These are phyloP conservation scores for Cabera pusaria DNA, from an alignment of 2,888 invertebrate genomes.

Conservation along the genomic window DNA sequence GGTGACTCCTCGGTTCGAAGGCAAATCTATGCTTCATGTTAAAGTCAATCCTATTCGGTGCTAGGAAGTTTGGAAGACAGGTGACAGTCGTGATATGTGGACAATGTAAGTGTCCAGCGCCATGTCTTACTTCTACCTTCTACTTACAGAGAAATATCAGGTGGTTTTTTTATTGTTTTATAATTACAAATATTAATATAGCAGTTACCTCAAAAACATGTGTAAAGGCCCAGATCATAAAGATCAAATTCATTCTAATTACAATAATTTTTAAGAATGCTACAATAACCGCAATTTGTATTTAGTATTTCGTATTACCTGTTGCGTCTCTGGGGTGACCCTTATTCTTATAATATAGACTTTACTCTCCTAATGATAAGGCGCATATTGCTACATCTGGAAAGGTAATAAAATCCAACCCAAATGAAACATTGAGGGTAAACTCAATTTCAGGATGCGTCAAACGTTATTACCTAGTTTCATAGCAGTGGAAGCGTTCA, in stretches of 20 bases:
- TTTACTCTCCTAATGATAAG: conserved; percentile 6
- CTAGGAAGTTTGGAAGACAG: too few relatives aligned
- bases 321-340: conserved; percentile 35
- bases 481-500: conserved; percentile 30
- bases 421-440: conserved; percentile 47
- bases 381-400: conserved; percentile 20
- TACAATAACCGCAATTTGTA: conserved; percentile 32
- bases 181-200: too few relatives aligned
- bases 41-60: too few relatives aligned
- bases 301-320: conserved; percentile 38
- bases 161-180: too few relatives aligned
- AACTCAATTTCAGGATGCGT: conserved; percentile 55
- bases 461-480: conserved; percentile 47
- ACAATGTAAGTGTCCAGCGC: too few relatives aligned
- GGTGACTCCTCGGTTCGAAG: too few relatives aligned
- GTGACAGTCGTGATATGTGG: too few relatives aligned
- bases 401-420: conserved; percentile 32
- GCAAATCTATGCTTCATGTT: too few relatives aligned
- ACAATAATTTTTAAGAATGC: conserved; percentile 25
- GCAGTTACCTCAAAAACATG: too few relatives aligned
- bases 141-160: too few relatives aligned
- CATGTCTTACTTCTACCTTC: too few relatives aligned
- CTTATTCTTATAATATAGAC: conserved; percentile 20
- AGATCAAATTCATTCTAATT: neutral
- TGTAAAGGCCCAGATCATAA: too few relatives aligned